These are phyloP conservation scores for Pseudomyrmex dendroicus DNA, from an alignment of 1,140 invertebrate genomes.

Conservation along the genomic window DNA sequence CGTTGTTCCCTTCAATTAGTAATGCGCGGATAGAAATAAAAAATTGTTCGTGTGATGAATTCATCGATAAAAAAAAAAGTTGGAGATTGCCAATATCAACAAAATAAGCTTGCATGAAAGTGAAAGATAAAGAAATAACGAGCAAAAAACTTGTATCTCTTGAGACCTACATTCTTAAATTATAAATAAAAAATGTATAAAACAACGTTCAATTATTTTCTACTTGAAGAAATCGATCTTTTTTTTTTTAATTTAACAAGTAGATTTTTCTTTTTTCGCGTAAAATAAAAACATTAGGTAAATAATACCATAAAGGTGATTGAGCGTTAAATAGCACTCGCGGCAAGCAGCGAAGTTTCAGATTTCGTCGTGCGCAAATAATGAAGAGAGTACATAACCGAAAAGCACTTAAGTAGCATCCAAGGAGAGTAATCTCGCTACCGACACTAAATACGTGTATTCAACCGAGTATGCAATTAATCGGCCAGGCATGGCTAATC, in stretches of 20 bases:
- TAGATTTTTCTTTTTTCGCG: background rate
- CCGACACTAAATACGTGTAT: slow-evolving; percentile 66
- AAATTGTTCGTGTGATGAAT: slow-evolving; percentile 21
- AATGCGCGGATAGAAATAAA: slow-evolving; percentile 34
- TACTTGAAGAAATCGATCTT: background rate
- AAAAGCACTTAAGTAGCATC: slow-evolving; percentile 39
- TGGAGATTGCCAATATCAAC: background rate
- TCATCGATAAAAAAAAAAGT: background rate
- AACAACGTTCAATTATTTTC: background rate
- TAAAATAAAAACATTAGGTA: background rate
- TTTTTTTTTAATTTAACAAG: background rate
- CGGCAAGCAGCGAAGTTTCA: background rate
- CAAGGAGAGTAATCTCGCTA: slow-evolving; percentile 61
- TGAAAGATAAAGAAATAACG: background rate
- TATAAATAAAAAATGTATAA: background rate
- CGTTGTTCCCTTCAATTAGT: slow-evolving; percentile 44
- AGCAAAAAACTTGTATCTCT: no score
- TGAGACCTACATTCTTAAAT: background rate
- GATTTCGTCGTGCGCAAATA: background rate
- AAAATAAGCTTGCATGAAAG: background rate
- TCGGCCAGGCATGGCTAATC: slow-evolving; percentile 66
- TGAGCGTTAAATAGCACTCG: background rate
- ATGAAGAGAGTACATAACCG: background rate
- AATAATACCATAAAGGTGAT: background rate
- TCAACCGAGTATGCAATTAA: slow-evolving; percentile 67